Percentiles rank a stretch among this genome's conserved stretches.
Conservation (phyloP, 2,888 invertebrate species). For the Emmelina monodactyla region DNA sequence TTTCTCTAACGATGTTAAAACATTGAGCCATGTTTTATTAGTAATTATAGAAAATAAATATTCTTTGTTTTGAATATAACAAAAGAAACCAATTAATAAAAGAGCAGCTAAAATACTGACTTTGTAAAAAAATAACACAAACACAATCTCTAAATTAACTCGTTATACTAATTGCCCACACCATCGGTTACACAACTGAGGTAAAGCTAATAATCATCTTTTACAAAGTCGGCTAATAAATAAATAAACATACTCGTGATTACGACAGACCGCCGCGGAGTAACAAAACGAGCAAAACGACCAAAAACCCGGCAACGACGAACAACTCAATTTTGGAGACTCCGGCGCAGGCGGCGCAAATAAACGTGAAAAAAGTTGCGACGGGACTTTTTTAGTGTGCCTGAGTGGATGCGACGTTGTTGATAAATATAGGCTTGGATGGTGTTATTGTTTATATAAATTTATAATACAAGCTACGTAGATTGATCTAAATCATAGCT, state of each 20-base stretch:
- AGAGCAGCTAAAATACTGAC: background rate
- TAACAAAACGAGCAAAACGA: slow-evolving; percentile 37
- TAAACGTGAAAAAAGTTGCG: slow-evolving; percentile 42
- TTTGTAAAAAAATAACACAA: background rate
- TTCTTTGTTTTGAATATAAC: background rate
- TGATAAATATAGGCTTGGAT: background rate
- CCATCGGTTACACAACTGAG: slow-evolving; percentile 1
- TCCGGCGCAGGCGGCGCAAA: slow-evolving; percentile 45
- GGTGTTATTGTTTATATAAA: no score
- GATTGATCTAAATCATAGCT: no score
- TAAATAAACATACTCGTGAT: background rate
- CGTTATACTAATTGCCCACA: background rate
- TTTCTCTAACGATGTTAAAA: background rate
- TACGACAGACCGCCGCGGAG: slow-evolving; percentile 41
- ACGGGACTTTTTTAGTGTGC: slow-evolving; percentile 36
- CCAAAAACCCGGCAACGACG: slow-evolving; percentile 40
- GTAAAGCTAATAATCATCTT: slow-evolving; percentile 1
- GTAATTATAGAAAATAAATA: background rate
- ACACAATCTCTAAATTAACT: background rate
- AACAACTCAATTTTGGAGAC: slow-evolving; percentile 65
- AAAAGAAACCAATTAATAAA: no score
- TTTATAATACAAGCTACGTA: no score
- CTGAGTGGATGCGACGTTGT: slow-evolving; percentile 1
- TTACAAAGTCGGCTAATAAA: slow-evolving; percentile 1
- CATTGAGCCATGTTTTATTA: background rate